Base-by-base conservation (phyloP, 2,113 vertebrate genomes). In the Nothoprocta perdicaria region DNA sequence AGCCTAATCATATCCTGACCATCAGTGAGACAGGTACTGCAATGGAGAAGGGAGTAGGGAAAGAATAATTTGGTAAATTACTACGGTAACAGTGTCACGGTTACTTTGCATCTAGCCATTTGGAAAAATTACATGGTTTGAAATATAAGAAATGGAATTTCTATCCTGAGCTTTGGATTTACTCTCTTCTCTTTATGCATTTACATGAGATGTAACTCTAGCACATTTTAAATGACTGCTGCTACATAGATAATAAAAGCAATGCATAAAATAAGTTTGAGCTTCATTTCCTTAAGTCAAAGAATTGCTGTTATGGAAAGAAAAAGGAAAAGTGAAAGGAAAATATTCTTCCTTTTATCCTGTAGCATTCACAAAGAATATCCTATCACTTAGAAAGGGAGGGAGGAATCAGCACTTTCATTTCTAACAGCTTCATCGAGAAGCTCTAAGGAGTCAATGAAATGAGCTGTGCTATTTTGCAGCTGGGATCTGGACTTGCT, bases 131-230 rank as follows among this genome's bases (percentile, higher is more conserved):
- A 71, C 22, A n/a, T 14, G 13, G 1, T 2, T 81, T 67, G 43
- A 80, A 85, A 86, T 84, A 50, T 61, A 75, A 90, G 76, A 94
- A 95, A 89, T 38, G 58, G 43, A 57, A 78, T 68, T 79, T 93
- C 55, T 53, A 26, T 77, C 68, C 78, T 79, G 67, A 14, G 11
- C 75, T 85, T 76, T 89, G 35, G 52, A 77, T 87, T 84, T 68
- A 31, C 27, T 38, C 61, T 74, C 69, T n/a, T 66, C 9, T 82
- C 91, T 79, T 77, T 75, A 93, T 92, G 46, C 52, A 94, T 95
- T 93, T 93, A 78, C 67, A 88, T 88, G 86, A 95, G 90, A 92
- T 85, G 53, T 73, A 95, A 87, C 91, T 91, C 76, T 63, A 67
- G 46, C 27, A 43, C 68, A 91, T 85, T 86, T 78, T 16, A 93